Conservation (phyloP, 1,140 invertebrate species). For the Zaprionus davidi region DNA sequence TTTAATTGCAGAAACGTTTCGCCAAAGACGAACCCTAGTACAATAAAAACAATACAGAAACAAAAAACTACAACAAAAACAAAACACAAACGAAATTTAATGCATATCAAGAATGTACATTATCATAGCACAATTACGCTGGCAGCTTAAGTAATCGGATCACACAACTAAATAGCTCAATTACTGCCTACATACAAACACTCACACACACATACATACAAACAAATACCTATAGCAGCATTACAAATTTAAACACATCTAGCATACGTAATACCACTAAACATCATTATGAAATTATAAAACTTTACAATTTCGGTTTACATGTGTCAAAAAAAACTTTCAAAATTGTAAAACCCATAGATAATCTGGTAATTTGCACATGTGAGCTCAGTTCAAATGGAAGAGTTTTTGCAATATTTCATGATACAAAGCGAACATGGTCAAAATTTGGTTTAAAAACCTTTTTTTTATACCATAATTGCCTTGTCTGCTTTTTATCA, state of each 20-base stretch:
- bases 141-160: slow-evolving; percentile 49
- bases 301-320: background rate
- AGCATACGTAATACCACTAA: slow-evolving; percentile 25
- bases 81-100: slow-evolving; percentile 36
- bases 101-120: slow-evolving; percentile 33
- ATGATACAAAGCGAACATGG: slow-evolving; percentile 7
- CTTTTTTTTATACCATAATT: background rate
- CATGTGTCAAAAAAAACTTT: background rate
- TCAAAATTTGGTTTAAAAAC: background rate
- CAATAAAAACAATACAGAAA: slow-evolving; percentile 30
- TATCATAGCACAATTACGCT: slow-evolving; percentile 47
- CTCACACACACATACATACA: slow-evolving; percentile 13
- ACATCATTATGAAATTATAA: background rate
- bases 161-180: slow-evolving; percentile 48
- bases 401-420: slow-evolving; percentile 7
- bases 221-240: slow-evolving; percentile 11
- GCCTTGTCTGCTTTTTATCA: slow-evolving; percentile 10
- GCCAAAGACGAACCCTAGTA: slow-evolving; percentile 60
- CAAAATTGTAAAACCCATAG: background rate
- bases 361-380: background rate
- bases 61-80: slow-evolving; percentile 48
- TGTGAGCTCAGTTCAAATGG: background rate
- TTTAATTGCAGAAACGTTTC: slow-evolving; percentile 70
- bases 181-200: slow-evolving; percentile 16
- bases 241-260: slow-evolving; percentile 15